phyloP scores from a whole-genome alignment of 2,797 vertebrate genomes.

The Myotis vivesi region DNA sequence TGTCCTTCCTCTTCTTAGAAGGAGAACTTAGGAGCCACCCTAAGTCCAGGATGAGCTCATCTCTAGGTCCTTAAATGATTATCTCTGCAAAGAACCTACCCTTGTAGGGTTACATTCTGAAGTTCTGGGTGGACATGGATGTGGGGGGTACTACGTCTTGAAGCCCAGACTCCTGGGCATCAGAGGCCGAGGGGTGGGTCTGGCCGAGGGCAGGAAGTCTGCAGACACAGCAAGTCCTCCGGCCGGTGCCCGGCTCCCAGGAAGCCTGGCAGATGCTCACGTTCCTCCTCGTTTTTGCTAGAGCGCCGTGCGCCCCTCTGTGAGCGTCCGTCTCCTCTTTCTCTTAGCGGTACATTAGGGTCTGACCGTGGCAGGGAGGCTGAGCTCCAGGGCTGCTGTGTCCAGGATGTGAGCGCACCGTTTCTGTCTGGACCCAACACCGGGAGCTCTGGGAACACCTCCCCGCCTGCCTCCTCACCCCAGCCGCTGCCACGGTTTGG shows the following conservation, averaged over 20 bases:
- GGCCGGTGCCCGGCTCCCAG: neutral
- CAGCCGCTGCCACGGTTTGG: neutral
- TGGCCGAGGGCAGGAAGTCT: neutral
- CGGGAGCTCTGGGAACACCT: neutral
- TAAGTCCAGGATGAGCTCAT: neutral
- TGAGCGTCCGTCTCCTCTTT: no score
- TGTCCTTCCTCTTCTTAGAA: neutral
- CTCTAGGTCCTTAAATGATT: neutral
- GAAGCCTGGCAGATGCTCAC: neutral
- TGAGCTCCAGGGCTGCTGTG: neutral
- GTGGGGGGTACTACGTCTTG: neutral
- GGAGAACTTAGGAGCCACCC: neutral
- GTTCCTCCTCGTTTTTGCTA: neutral
- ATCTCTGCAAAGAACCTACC: neutral
- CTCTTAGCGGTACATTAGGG: neutral
- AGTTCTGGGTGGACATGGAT: neutral
- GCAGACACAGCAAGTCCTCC: neutral
- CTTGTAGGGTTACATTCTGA: neutral
- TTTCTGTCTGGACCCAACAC: neutral
- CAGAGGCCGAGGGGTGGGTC: neutral
- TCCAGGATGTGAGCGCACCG: no score
- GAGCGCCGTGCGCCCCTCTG: rapidly evolving
- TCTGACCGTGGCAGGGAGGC: neutral
- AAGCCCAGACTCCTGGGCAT: neutral
- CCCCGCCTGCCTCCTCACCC: neutral